These are phyloP conservation scores for Temnothorax unifasciatus DNA, from an alignment of 2,888 invertebrate genomes.

Conservation along the genomic window DNA sequence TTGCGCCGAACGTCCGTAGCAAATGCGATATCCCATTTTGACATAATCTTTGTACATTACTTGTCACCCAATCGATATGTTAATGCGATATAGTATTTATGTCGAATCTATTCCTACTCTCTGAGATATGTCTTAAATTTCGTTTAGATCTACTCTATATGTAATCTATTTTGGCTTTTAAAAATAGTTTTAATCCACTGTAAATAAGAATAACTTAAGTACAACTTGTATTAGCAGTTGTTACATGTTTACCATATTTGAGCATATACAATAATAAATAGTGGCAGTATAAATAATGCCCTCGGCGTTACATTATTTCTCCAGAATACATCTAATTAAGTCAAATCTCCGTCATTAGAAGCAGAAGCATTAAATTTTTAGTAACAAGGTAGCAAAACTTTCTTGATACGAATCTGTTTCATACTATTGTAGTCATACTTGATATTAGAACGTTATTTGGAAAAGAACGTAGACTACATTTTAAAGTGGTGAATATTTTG, in stretches of 20 bases:
- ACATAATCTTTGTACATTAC: conserved; percentile 69
- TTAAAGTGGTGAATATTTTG: background rate
- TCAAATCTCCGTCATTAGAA: background rate
- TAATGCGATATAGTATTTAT: conserved; percentile 24
- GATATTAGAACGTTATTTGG: conserved; percentile 5
- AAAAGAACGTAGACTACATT: background rate
- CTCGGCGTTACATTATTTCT: background rate
- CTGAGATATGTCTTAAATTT: conserved; percentile 17
- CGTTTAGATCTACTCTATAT: conserved; percentile 25
- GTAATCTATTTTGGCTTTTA: conserved; percentile 61
- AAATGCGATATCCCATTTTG: conserved; percentile 37
- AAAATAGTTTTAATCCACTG: conserved; percentile 69
- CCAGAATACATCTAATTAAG: background rate
- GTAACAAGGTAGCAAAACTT: background rate
- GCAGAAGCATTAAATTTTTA: background rate
- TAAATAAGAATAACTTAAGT: conserved; percentile 72
- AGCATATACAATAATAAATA: conserved; percentile 30
- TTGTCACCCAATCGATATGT: conserved; percentile 44
- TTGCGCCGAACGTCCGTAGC: conserved; percentile 3
- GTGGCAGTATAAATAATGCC: background rate
- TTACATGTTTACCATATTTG: conserved; percentile 70
- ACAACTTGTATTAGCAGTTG: conserved; percentile 63
- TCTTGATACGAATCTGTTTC: background rate
- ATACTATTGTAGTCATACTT: background rate
- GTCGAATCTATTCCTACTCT: conserved; percentile 17